Base-by-base conservation (phyloP, 2,888 invertebrate genomes). In the Amorpha juglandis region DNA sequence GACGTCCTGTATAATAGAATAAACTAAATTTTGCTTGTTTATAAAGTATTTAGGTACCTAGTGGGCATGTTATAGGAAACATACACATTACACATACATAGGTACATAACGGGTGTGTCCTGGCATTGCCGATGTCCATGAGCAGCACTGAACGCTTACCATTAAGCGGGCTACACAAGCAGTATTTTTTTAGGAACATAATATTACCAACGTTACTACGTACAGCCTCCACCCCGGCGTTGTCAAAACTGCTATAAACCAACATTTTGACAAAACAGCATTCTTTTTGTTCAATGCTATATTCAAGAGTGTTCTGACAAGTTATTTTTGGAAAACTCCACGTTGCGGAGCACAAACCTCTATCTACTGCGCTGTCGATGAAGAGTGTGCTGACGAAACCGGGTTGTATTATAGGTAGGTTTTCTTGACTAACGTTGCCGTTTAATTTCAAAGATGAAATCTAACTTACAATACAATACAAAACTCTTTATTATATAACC, bases 331-430 rank as follows among this genome's bases (percentile, higher is more conserved):
- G 62, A 94, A 95, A 77, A 89, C 86, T 7, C 90, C 94, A 0
- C 86, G 88, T 69, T 93, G 94, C 77, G 96, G 96, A 27, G 95
- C 96, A 0, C 96, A 96, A 84, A 96, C 96, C 0, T 93, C 94
- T 0, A 88, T 96, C 64, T 92, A 96, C 78, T 96, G 95, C 76
- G 93, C 95, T 0, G 86, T 95, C 1, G 94, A 95, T 67, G 94
- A 95, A 68, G 87, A 94, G 63, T 91, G 91, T 65, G 91, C 80
- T 0, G 79, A 87, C 6, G 90, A 94, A 80, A 90, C 92, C 21
- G 94, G 94, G 45, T 74, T 89, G 7, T 90, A 88, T 76, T 91
- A 91, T 75, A 80, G 78, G 91, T 90, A 69, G 42, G 9, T 1
- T 9, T 14, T 19, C 19, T 19, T 50, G 19, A 19, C 7, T 9